Conservation (phyloP, 2,888 invertebrate genomes). For the Orthonevra nobilis region DNA sequence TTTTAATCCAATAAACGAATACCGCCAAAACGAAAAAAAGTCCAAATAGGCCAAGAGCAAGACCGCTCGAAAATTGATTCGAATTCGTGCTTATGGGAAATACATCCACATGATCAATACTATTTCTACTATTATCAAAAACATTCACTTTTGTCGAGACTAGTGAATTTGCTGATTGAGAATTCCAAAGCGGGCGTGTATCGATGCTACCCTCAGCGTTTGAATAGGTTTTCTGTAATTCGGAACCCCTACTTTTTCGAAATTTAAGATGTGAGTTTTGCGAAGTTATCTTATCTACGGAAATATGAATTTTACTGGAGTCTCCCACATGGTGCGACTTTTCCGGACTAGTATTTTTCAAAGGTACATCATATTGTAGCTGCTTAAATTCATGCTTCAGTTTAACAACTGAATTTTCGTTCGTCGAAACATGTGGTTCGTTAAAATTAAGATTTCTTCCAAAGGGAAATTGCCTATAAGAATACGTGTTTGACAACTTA, state of each 20-base stretch:
- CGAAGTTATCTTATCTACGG: background rate
- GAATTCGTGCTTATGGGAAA: conserved; percentile 8
- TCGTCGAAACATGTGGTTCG: background rate
- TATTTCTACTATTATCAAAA: conserved; percentile 12
- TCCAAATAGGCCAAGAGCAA: conserved; percentile 35
- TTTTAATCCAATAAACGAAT: conserved; percentile 35
- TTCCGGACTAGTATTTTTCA: background rate
- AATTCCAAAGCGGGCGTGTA: background rate
- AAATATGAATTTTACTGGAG: background rate
- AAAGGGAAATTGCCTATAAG: background rate
- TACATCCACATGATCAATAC: conserved; percentile 22
- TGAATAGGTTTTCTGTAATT: background rate
- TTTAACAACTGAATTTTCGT: background rate
- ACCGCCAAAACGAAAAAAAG: conserved; percentile 11
- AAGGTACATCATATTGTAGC: conserved; percentile 14
- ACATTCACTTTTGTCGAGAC: background rate
- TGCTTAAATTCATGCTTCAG: background rate
- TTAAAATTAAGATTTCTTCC: background rate
- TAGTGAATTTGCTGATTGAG: background rate
- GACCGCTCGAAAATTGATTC: conserved; percentile 10
- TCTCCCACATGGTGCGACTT: background rate
- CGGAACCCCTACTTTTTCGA: background rate
- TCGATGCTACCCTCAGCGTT: background rate
- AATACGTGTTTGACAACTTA: background rate
- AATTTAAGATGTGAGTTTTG: background rate